These are phyloP conservation scores for Ligdia adustata DNA, from an alignment of 2,888 invertebrate species.

Conservation along the genomic window DNA sequence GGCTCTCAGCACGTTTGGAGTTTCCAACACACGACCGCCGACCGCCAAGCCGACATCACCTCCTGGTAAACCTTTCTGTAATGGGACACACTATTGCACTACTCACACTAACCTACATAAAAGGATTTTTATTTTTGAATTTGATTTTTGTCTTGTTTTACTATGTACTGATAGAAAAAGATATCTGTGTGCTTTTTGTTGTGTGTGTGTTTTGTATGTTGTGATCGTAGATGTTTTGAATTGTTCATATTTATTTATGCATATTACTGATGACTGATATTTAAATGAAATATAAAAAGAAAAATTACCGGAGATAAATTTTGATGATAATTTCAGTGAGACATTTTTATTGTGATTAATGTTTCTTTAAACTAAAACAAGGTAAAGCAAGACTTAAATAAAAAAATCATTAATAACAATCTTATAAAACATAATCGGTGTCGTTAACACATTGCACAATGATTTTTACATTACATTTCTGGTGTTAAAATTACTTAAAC, in stretches of 20 bases:
- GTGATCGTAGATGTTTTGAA: too few relatives aligned
- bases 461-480: neutral
- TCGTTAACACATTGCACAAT: conserved; percentile 16
- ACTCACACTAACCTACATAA: conserved; percentile 9
- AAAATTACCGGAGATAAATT: neutral
- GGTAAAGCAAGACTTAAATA: neutral
- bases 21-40: conserved; percentile 85
- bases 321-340: neutral
- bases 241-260: too few relatives aligned
- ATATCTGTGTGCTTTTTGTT: too few relatives aligned
- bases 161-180: neutral
- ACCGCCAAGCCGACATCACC: conserved; percentile 82
- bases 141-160: conserved; percentile 7
- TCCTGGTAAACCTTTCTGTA: conserved; percentile 81
- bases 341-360: neutral
- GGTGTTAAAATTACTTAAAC: neutral
- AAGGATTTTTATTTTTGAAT: conserved; percentile 17
- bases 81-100: conserved; percentile 53
- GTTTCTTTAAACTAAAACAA: neutral
- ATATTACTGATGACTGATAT: too few relatives aligned
- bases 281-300: too few relatives aligned
- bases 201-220: too few relatives aligned
- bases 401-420: conserved; percentile 9
- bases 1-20: conserved; percentile 88
- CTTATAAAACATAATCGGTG: conserved; percentile 11